Evolutionary conservation across 2,797 vertebrate genomes (phyloP).

Genomic region (Vipera latastei): DNA sequence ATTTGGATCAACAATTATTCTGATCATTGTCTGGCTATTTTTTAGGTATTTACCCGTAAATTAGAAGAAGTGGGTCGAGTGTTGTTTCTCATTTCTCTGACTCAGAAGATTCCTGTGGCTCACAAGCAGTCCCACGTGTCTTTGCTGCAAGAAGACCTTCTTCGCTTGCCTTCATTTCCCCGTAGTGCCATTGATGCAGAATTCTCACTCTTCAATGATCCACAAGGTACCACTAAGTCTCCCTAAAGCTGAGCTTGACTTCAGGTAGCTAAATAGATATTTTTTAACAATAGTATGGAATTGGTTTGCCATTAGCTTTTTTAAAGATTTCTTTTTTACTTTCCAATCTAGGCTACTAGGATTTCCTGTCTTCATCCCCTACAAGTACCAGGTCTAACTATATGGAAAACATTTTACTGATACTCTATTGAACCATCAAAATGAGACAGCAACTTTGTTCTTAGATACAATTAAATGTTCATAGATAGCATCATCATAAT

Average conservation of each 20-base stretch:
- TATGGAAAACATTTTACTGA: not conserved
- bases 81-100: constrained; percentile 94
- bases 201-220: constrained; percentile 94
- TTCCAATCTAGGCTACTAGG: not conserved
- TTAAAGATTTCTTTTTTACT: not conserved
- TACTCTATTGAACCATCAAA: not conserved
- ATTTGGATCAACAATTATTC: not conserved
- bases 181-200: constrained; percentile 94
- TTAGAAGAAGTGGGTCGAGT: constrained; percentile 95
- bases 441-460: not conserved
- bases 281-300: not conserved
- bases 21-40: not conserved
- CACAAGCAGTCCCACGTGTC: constrained; percentile 98
- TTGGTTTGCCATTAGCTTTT: not conserved
- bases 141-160: constrained; percentile 95
- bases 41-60: constrained; percentile 94
- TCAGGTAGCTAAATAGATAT: not conserved
- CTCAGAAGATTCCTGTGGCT: constrained; percentile 89
- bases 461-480: not conserved
- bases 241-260: not conserved
- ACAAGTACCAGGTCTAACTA: not conserved
- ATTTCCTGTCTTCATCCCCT: not conserved
- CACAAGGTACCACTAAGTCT: constrained; percentile 77
- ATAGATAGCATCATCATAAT: not conserved
- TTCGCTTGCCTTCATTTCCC: constrained; percentile 94